These are phyloP conservation scores for Ditula angustiorana DNA, from an alignment of 2,888 invertebrate species.

Conservation along the genomic window DNA sequence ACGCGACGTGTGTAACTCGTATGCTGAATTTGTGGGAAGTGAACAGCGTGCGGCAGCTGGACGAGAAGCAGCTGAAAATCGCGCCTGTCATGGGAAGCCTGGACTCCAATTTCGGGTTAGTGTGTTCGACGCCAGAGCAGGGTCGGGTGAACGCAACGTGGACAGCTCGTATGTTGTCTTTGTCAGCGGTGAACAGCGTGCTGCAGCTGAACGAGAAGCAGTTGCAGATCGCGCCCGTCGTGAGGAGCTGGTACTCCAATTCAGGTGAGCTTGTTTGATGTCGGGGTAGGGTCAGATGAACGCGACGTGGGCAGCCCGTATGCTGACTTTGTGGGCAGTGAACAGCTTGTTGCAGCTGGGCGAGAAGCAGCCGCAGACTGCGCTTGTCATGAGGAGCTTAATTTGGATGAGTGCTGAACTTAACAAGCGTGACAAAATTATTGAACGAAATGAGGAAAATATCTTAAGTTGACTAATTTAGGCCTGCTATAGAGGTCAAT, in stretches of 20 bases:
- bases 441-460: no score
- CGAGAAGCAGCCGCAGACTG: constrained; percentile 88
- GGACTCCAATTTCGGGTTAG: constrained; percentile 83
- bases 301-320: constrained; percentile 86
- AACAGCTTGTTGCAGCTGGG: constrained; percentile 83
- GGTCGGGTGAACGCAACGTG: constrained; percentile 86
- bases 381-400: constrained; percentile 88
- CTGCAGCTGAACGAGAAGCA: no score
- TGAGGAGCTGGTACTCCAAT: constrained; percentile 87
- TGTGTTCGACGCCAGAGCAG: constrained; percentile 49
- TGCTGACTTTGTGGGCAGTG: constrained; percentile 85
- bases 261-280: constrained; percentile 57
- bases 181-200: no score
- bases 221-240: constrained; percentile 87
- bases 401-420: constrained; percentile 62
- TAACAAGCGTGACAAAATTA: neutral
- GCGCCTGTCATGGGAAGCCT: constrained; percentile 88
- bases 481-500: no score
- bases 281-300: constrained; percentile 80
- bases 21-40: constrained; percentile 83
- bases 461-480: no score
- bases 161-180: constrained; percentile 85
- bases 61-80: constrained; percentile 88
- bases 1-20: constrained; percentile 86
- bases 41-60: constrained; percentile 83